Percentiles rank a stretch among this genome's conserved stretches.
These are phyloP conservation scores for Sesia apiformis DNA, from an alignment of 2,888 invertebrate species.

Conservation along the genomic window DNA sequence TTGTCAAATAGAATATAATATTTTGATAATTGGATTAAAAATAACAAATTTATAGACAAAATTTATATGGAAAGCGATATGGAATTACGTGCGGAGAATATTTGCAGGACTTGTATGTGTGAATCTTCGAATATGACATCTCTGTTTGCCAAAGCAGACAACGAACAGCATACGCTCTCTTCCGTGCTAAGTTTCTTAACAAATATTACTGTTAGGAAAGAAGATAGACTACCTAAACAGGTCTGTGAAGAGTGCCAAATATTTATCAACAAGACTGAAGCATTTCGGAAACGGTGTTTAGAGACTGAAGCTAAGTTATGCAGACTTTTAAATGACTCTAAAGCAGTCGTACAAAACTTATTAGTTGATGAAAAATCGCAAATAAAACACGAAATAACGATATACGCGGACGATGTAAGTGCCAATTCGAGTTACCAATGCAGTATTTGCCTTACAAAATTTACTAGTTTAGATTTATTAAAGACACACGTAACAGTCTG, in stretches of 20 bases:
- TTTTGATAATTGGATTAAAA: too few species aligned
- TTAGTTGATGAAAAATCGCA: conserved; percentile 3
- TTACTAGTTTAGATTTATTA: neutral
- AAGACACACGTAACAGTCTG: neutral
- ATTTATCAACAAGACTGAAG: conserved; percentile 36
- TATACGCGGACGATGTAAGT: conserved; percentile 2
- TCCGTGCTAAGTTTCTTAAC: conserved; percentile 32
- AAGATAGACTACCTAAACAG: conserved; percentile 44
- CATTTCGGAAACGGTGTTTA: conserved; percentile 47
- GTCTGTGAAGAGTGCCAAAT: conserved; percentile 46
- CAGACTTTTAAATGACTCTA: conserved; percentile 17
- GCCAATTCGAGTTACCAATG: conserved; percentile 11
- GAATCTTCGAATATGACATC: conserved; percentile 34
- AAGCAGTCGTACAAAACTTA: neutral
- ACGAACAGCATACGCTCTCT: neutral
- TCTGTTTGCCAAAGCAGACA: conserved; percentile 25
- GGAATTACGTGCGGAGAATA: conserved; percentile 15
- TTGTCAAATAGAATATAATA: too few species aligned
- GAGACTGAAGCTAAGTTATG: conserved; percentile 39
- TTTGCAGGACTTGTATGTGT: conserved; percentile 47
- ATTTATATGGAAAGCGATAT: conserved; percentile 22
- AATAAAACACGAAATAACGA: conserved; percentile 6
- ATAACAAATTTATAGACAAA: too few species aligned
- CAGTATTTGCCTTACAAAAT: conserved; percentile 15
- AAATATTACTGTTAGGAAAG: conserved; percentile 34